Conservation (phyloP, 2,797 vertebrate species). For the Calcarius lapponicus region DNA sequence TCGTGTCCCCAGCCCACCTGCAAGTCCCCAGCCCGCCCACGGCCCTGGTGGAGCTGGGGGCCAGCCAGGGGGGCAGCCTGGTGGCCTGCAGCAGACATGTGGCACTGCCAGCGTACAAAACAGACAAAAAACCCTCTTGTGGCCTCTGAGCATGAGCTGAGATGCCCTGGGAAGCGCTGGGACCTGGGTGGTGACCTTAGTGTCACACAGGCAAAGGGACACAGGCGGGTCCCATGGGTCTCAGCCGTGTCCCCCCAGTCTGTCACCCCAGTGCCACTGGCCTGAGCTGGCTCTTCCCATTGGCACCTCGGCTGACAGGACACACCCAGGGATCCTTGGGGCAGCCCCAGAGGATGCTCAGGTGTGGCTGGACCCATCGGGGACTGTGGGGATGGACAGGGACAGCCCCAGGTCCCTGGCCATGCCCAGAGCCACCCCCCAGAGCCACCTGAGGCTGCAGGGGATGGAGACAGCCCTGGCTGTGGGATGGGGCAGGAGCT, state of each 20-base stretch:
- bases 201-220: background rate
- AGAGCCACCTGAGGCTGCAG: background rate
- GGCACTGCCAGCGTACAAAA: accelerated
- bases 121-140: accelerated
- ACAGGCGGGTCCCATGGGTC: background rate
- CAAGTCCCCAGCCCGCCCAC: accelerated
- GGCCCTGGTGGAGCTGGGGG: background rate
- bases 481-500: background rate
- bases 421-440: accelerated
- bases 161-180: accelerated
- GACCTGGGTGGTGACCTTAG: background rate
- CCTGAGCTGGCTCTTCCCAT: background rate
- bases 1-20: background rate
- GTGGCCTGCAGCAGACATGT: background rate
- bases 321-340: background rate
- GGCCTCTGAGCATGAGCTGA: background rate
- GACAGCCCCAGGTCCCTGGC: background rate
- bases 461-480: background rate
- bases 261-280: background rate
- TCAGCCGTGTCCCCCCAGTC: background rate
- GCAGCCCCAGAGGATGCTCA: background rate
- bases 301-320: background rate
- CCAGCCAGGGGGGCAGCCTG: background rate
- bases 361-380: background rate
- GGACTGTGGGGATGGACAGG: background rate